Conservation (phyloP, 2,113 vertebrate genomes). For the Aptenodytes patagonicus region DNA sequence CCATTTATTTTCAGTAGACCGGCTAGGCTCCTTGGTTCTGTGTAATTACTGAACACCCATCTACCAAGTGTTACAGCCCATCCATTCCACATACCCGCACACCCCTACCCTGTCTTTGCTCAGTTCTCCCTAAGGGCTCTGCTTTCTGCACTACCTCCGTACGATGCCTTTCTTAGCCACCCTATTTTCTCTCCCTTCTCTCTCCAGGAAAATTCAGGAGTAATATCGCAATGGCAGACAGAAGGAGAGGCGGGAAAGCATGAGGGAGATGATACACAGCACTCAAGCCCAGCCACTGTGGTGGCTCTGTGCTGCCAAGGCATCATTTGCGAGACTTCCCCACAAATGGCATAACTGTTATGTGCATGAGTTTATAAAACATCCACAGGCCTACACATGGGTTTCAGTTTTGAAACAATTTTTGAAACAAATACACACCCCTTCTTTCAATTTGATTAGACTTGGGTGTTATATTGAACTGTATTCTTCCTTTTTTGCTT, state of each 20-base stretch:
- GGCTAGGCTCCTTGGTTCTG: neutral
- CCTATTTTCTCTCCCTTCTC: neutral
- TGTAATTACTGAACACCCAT: neutral
- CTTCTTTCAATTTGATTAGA: neutral
- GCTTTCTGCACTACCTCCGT: neutral
- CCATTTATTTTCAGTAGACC: neutral
- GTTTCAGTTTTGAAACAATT: neutral
- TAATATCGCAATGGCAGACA: neutral
- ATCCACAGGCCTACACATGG: fast-evolving
- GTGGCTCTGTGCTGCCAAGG: neutral
- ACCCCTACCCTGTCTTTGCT: fast-evolving
- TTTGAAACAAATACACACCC: neutral
- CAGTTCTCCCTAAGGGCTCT: neutral
- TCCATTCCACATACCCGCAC: fast-evolving
- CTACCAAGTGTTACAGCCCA: neutral
- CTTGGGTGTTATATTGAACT: neutral
- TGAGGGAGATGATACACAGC: fast-evolving
- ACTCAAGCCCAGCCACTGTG: too few species aligned
- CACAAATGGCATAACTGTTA: neutral
- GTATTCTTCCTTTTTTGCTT: neutral
- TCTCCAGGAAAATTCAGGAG: neutral
- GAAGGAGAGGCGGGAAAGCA: neutral
- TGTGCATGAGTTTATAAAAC: neutral
- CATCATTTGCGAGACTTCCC: neutral
- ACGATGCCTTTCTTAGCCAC: neutral